Base-by-base conservation (phyloP, 2,888 invertebrate genomes). In the Lycaena phlaeas region DNA sequence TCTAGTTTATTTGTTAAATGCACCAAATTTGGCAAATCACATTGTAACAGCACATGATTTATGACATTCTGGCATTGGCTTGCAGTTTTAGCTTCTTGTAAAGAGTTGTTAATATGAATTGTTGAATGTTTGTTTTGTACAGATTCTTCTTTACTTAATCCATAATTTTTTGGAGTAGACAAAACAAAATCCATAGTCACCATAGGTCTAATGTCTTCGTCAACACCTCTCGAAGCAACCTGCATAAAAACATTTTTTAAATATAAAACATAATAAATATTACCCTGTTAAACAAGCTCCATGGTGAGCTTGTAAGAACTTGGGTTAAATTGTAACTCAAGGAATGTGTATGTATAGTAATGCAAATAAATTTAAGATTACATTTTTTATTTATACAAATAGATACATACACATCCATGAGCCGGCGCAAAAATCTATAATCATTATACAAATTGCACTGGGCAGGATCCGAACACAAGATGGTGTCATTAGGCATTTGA, bases 21-120 rank as follows among this genome's bases (percentile, higher is more conserved):
- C 17, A 86, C 42, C 50, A 88, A 65, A 61, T 87, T 88, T n/a
- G 81, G 82, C 42, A 87, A 61, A 54, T 88, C 86, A 54, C 86
- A 85, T 50, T 87, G 86, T 7, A 88, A 49, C 17, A 86, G 46
- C n/a, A 70, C 53, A 52, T 81, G 74, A 30, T 56, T 64, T 3
- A 79, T 59, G n/a, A 70, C 46, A 57, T 77, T 68, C 48, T 79
- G 75, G 48, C 84, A 82, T 42, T 84, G 73, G 41, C 74, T 76
- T 1, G 81, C 74, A 14, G 82, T 68, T 46, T 70, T 78, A 1
- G 82, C 76, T 27, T 74, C 69, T 47, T 68, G 64, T 50, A 81
- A 68, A 28, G 59, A 54, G 4, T 68, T 55, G 48, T 69, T 67
- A 28, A 74, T 55, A 26, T 58, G 48, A 27, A 65, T 49, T 10